Percentiles rank a stretch among this genome's conserved stretches.
phyloP scores from a whole-genome alignment of 2,797 vertebrate species.

The Diceros bicornis region DNA sequence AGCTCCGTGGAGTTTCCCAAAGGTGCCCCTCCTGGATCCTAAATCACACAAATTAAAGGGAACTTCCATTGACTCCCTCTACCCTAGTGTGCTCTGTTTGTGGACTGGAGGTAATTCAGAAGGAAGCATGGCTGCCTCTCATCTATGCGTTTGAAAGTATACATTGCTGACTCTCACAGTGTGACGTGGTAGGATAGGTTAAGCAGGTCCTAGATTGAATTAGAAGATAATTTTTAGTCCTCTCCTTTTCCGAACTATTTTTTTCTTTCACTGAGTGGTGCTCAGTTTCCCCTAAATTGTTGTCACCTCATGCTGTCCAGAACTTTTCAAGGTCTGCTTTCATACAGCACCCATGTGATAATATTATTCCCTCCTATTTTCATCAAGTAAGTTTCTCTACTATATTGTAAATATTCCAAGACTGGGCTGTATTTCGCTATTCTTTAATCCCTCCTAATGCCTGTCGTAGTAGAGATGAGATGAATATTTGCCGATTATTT shows the following conservation, averaged over 20 bases:
- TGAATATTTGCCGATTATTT: neutral
- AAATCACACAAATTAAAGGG: no score
- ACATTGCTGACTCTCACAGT: neutral
- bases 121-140: neutral
- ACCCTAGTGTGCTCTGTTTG: neutral
- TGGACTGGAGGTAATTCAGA: neutral
- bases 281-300: neutral
- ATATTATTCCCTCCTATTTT: neutral
- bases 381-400: neutral
- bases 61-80: neutral
- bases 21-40: accelerated
- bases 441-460: neutral
- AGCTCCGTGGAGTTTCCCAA: neutral
- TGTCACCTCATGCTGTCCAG: neutral
- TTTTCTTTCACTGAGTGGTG: neutral
- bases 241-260: neutral
- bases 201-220: neutral
- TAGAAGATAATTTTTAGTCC: neutral
- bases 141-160: neutral
- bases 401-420: neutral
- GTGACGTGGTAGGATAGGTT: neutral
- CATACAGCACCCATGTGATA: neutral
- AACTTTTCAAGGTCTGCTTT: neutral
- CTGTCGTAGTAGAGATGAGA: neutral
- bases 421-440: neutral